Evolutionary conservation across 92 coral and sea anemone genomes (phyloP).

Genomic region (Porites rus): DNA sequence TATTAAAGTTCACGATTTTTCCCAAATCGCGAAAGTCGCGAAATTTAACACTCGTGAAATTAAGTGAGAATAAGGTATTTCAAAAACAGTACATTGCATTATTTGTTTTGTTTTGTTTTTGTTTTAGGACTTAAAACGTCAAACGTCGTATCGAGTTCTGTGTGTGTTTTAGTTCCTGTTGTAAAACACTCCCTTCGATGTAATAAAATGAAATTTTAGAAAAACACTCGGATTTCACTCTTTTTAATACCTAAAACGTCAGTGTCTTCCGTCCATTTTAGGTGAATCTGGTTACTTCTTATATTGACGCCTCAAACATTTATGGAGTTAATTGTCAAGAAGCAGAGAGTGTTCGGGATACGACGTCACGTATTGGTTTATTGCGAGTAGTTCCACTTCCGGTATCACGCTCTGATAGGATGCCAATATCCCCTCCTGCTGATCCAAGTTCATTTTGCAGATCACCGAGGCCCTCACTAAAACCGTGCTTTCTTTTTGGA

Average conservation of each 20-base stretch:
- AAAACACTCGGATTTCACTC: background rate
- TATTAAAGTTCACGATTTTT: too few relatives aligned
- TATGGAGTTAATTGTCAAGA: constrained; percentile 42
- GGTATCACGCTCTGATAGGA: constrained; percentile 18
- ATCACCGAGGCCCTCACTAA: constrained; percentile 36
- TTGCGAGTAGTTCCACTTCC: constrained; percentile 16
- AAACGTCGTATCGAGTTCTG: too few relatives aligned
- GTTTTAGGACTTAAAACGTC: too few relatives aligned
- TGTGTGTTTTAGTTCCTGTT: too few relatives aligned
- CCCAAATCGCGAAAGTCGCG: too few relatives aligned
- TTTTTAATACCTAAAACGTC: background rate
- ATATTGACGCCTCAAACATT: constrained; percentile 64
- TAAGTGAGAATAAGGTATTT: too few relatives aligned
- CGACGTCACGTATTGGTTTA: constrained; percentile 12
- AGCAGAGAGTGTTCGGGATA: constrained; percentile 21
- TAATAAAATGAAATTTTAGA: too few relatives aligned
- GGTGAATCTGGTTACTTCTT: constrained; percentile 48
- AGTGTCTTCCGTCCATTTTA: background rate
- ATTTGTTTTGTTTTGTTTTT: too few relatives aligned
- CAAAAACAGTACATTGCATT: too few relatives aligned
- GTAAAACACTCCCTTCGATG: too few relatives aligned
- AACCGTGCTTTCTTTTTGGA: constrained; percentile 49
- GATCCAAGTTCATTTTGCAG: constrained; percentile 39
- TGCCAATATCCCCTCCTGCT: constrained; percentile 31
- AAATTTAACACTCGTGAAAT: too few relatives aligned